Conservation (phyloP, 1,140 invertebrate genomes). For the Brachionus sp. region DNA sequence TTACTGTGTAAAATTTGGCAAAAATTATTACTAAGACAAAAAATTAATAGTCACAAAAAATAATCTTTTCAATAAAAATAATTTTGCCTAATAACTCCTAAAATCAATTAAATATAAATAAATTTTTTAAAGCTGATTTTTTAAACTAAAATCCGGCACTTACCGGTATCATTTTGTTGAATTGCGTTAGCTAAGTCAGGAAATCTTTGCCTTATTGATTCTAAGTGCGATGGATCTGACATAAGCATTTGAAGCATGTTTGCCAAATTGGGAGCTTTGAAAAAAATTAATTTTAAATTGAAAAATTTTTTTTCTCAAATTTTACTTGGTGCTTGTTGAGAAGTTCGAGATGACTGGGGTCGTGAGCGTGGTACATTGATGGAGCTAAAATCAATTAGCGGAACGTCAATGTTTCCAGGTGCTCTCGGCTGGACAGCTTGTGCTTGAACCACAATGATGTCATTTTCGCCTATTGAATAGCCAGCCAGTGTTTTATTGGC, state of each 20-base stretch:
- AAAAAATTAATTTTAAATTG: background rate
- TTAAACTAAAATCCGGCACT: background rate
- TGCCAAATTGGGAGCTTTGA: constrained; percentile 33
- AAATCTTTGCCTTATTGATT: background rate
- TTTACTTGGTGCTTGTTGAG: background rate
- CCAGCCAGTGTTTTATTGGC: background rate
- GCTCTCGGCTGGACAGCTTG: background rate
- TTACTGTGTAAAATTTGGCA: too few species aligned
- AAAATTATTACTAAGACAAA: too few species aligned
- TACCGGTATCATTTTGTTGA: constrained; percentile 34
- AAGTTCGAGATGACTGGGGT: background rate
- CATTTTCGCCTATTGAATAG: constrained; percentile 9
- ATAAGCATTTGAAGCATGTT: constrained; percentile 29
- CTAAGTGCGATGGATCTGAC: background rate
- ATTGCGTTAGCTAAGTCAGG: constrained; percentile 42
- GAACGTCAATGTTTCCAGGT: background rate
- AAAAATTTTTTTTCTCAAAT: background rate
- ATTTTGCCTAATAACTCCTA: too few species aligned
- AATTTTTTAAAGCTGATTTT: background rate
- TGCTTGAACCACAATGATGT: constrained; percentile 39
- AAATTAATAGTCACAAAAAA: too few species aligned
- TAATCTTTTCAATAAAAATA: too few species aligned
- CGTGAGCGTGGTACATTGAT: background rate
- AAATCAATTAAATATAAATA: background rate
- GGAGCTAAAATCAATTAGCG: constrained; percentile 36